Evolutionary conservation across 2,797 vertebrate species (phyloP), one percentile per base, ranked within the genome.

Genomic region (Acipenser ruthenus): DNA sequence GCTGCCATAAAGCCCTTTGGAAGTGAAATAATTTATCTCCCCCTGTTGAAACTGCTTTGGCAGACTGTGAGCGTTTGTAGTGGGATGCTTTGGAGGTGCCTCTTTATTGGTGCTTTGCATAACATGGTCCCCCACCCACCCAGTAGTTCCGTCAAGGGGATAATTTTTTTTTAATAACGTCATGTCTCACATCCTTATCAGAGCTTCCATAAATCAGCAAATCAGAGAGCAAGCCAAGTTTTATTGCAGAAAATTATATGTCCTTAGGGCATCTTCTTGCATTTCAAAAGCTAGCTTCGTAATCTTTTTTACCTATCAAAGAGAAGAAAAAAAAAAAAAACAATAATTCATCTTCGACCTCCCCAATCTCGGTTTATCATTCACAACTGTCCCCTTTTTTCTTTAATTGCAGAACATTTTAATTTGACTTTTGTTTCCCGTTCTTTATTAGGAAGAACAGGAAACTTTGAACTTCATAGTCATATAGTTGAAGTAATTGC

Each of bases 121-220:
- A 13, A 58, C 9, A 58, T 9, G 55, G 10, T 58, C 55, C 80
- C 79, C 76, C 71, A 66, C 70, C 69, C 52, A 37, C 71, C 47
- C 65, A 56, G 18, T 23, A 37, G 73, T 86, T 89, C 85, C 85
- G 90, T 90, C 88, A 88, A 87, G 86, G 86, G 88, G 91, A 93
- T 94, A 81, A 94, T 93, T 96, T 86, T 52, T 91, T 92, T 94
- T 93, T 95, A 97, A 97, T 94, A 91, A 95, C 88, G 93, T 93
- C 85, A 88, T 95, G 92, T 93, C 90, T 90, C 91, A 85, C 87
- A 88, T 88, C 86, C 87, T 89, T 90, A 89, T 90, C 89, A 88
- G 87, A 75, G 71, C 79, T 85, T 79, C 89, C 89, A 92, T 97
- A 97, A 95, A 97, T 97, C 94, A 93, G 74, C 90, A 82, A 89